Percentiles rank a stretch among this genome's conserved stretches.
These are phyloP conservation scores for Synanthedon formicaeformis DNA, from an alignment of 2,888 invertebrate species.

Conservation along the genomic window DNA sequence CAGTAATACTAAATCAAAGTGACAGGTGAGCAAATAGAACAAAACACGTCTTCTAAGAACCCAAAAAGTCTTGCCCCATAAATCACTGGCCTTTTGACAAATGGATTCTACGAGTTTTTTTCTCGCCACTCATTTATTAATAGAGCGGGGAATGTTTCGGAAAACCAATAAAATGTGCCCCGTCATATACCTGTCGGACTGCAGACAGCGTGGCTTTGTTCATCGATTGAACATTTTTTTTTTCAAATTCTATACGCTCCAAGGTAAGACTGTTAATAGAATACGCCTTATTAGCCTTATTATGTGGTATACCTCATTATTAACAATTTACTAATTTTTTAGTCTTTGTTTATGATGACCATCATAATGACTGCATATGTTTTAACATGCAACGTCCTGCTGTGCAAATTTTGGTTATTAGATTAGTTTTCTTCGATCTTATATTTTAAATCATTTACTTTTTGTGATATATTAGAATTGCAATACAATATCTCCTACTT, in stretches of 20 bases:
- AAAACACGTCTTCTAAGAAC: constrained; percentile 67
- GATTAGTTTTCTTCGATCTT: no score
- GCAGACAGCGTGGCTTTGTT: constrained; percentile 69
- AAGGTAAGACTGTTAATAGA: constrained; percentile 2
- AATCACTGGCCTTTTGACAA: constrained; percentile 66
- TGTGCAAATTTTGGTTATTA: no score
- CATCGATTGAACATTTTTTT: constrained; percentile 20
- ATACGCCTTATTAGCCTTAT: no score
- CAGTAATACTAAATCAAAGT: constrained; percentile 57
- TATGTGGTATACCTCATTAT: no score
- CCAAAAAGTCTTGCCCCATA: constrained; percentile 60
- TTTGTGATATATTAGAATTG: no score
- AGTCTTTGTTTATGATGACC: no score
- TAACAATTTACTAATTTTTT: no score
- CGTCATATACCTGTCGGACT: constrained; percentile 68
- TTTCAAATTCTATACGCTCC: constrained; percentile 29
- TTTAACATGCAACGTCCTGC: no score
- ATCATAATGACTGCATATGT: no score
- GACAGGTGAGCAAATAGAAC: constrained; percentile 70
- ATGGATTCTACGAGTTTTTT: constrained; percentile 68
- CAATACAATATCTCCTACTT: no score
- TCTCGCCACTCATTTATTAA: constrained; percentile 67
- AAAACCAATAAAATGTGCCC: constrained; percentile 71
- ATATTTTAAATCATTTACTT: no score
- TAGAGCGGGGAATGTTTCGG: constrained; percentile 68